Evolutionary conservation across 2,888 invertebrate genomes (phyloP).

Genomic region (Dolichopus griseipennis): DNA sequence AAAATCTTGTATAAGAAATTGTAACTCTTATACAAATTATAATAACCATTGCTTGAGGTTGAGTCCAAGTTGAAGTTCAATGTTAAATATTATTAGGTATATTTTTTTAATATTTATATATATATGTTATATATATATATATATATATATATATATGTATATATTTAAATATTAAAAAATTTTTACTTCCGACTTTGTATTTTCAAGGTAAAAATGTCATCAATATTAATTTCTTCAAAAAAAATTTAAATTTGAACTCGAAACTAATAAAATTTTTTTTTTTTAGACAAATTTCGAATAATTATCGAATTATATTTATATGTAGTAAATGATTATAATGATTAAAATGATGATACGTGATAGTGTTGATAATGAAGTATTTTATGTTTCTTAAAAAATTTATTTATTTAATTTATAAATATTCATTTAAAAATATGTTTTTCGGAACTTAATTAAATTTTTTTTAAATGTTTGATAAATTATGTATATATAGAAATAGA

Average conservation of each 20-base stretch:
- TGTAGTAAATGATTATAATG: too few relatives aligned
- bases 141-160: background rate
- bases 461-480: too few relatives aligned
- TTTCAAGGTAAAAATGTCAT: constrained; percentile 3
- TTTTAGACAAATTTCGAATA: background rate
- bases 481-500: too few relatives aligned
- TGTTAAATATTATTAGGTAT: background rate
- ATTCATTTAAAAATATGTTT: too few relatives aligned
- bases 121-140: background rate
- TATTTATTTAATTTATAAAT: too few relatives aligned
- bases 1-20: background rate
- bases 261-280: background rate
- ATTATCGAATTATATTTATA: too few relatives aligned
- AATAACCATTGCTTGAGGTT: background rate
- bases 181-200: background rate
- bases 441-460: too few relatives aligned
- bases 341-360: too few relatives aligned
- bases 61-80: constrained; percentile 2
- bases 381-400: too few relatives aligned
- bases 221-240: background rate
- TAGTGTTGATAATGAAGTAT: too few relatives aligned
- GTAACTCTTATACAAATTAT: too few relatives aligned
- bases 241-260: background rate
- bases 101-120: background rate
- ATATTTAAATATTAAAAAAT: background rate